phyloP scores from a whole-genome alignment of 1,140 invertebrate species.

The Pygmarrhopalites habei region DNA sequence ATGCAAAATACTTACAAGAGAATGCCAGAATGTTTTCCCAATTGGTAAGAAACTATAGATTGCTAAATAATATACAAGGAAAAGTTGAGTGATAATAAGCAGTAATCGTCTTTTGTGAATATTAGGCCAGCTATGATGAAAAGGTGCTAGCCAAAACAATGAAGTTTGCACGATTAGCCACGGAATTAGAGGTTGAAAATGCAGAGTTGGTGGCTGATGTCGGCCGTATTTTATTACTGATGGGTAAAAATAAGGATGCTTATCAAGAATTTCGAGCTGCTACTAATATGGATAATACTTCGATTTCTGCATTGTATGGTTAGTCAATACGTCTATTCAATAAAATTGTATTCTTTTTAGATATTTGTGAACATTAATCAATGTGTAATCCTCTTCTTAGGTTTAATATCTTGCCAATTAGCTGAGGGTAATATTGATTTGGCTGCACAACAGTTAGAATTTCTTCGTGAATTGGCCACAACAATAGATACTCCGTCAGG shows the following conservation, averaged over 20 bases:
- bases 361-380: too few species aligned
- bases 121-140: constrained; percentile 62
- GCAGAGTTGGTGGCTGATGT: constrained; percentile 67
- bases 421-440: constrained; percentile 52
- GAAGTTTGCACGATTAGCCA: constrained; percentile 64
- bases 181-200: constrained; percentile 60
- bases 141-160: constrained; percentile 63
- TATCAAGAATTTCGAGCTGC: constrained; percentile 58
- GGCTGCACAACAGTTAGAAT: constrained; percentile 75
- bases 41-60: constrained; percentile 50
- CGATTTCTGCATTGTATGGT: constrained; percentile 61
- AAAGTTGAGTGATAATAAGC: too few species aligned
- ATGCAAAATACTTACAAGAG: constrained; percentile 60
- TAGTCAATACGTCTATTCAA: not conserved
- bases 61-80: too few species aligned
- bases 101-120: too few species aligned
- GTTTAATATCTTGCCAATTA: constrained; percentile 73
- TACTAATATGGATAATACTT: constrained; percentile 73
- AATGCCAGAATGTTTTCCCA: constrained; percentile 68
- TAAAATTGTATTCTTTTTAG: constrained; percentile 3
- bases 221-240: constrained; percentile 66
- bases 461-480: constrained; percentile 72
- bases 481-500: constrained; percentile 48
- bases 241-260: constrained; percentile 68
- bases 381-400: too few species aligned